Base-by-base conservation (phyloP, 2,888 invertebrate genomes). In the Spatulosminthurus flaviceps region DNA sequence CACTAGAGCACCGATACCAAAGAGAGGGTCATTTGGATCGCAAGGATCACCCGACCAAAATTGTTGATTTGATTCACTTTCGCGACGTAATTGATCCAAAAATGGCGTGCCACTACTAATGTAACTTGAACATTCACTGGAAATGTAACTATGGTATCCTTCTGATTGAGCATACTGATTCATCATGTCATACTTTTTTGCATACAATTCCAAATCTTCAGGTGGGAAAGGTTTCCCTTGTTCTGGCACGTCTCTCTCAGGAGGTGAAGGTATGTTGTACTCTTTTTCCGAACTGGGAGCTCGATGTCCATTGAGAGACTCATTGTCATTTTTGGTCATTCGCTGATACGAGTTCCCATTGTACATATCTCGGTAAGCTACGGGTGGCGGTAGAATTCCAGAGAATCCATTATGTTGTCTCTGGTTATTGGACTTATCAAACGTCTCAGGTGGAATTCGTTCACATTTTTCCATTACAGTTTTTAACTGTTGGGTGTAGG, bases 61-160 rank as follows among this genome's bases (percentile, higher is more conserved):
- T 34, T 82, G 81, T 24, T 81, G 77, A 64, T 82, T 81, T n/a
- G 82, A 80, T 73, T 86, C 82, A 7, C 90, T 90, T 84, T 92
- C 91, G 51, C 70, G 28, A 86, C 91, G 88, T 79, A 92, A 88
- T 77, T 83, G 76, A 87, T 94, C 93, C 84, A 93, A 88, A 87
- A 94, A 93, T 43, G 93, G 93, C 5, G 93, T 93, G 67, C 91
- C 91, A 51, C 81, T 84, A 61, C 81, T 79, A 41, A 84, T 82
- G 79, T 84, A 84, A 26, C 85, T 85, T 11, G 92, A 92, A 87
- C 93, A 93, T 60, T 92, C 92, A 86, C 93, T 92, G 80, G 93
- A 92, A 29, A 93, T 93, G 87, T 93, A 93, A 87, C 93, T 93
- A 87, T 93, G 93, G 87, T 93, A 93, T 75, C 93, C 93, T 88